A percentile compares a stretch with the other conserved stretches of the same genome.
Conservation (phyloP, 1,140 invertebrate genomes). For the Drosophila tropicalis region DNA sequence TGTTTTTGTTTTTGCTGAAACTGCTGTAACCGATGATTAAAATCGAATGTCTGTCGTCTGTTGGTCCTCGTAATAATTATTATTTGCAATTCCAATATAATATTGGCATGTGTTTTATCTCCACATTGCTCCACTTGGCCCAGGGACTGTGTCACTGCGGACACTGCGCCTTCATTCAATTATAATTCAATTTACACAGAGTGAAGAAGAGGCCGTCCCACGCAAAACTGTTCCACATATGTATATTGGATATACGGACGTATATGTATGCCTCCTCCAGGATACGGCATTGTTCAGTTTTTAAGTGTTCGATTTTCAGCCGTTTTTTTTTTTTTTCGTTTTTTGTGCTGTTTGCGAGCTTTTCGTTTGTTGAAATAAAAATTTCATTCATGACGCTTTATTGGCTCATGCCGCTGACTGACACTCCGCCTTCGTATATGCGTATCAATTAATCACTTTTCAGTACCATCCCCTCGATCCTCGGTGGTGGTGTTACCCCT, state of each 20-base stretch:
- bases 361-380: slow-evolving; percentile 42
- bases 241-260: background rate
- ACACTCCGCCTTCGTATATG: slow-evolving; percentile 43
- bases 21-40: background rate
- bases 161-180: slow-evolving; percentile 54
- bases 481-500: too few relatives aligned
- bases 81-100: slow-evolving; percentile 4
- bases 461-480: background rate
- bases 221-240: slow-evolving; percentile 23
- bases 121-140: background rate
- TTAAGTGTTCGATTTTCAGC: slow-evolving; percentile 16
- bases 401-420: slow-evolving; percentile 57
- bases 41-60: background rate
- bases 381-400: slow-evolving; percentile 60
- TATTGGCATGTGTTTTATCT: slow-evolving; percentile 12
- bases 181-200: slow-evolving; percentile 60
- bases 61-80: background rate
- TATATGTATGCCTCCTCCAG: slow-evolving; percentile 19
- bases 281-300: slow-evolving; percentile 33
- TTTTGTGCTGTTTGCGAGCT: background rate
- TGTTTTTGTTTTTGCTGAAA: background rate
- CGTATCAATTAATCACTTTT: slow-evolving; percentile 67
- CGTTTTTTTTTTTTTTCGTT: background rate
- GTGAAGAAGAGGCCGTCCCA: slow-evolving; percentile 12
- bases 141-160: slow-evolving; percentile 2